Base-by-base conservation (phyloP, 1,140 invertebrate genomes). In the Drosophila murphyi region DNA sequence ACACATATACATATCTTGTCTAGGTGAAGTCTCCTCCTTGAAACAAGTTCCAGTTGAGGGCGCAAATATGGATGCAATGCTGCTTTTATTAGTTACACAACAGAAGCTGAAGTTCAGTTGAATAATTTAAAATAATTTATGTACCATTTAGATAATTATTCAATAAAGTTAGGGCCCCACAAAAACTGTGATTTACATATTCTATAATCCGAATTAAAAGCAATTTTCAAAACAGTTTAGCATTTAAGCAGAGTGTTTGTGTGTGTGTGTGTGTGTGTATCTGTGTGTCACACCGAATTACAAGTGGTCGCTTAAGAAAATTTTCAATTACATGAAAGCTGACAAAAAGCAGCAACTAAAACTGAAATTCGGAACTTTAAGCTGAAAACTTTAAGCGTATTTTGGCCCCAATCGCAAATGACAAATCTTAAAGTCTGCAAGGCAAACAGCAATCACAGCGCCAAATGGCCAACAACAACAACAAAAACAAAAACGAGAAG, bases 361-460 rank as follows among this genome's bases (percentile, higher is more conserved):
- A 51, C 34, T 52, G 37, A 52, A 10, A 20, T 20, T 20, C 20
- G 20, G 20, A n/a, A 45, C 71, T 73, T 73, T 69, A 69, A 73
- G 59, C 28, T 61, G 45, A 39, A 47, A 61, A 60, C 64, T 62
- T 41, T 45, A 59, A 62, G 57, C 35, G 57, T 45, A 12, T 59
- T 55, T 70, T 43, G 43, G 39, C 2, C 10, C 10, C 81, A 77
- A 83, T 83, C 81, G 62, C 75, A 83, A 80, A 80, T 85, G 81
- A 85, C 68, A 85, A 83, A 83, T 83, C 81, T 83, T 61, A 51
- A 80, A 83, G 76, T 43, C 76, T 63, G 67, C 28, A 43, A 43
- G 57, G 75, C 51, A 75, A 82, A 81, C 60, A 64, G 68, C 54
- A 63, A 75, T 75, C 68, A 47, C 37, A 57, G 60, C 32, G 48